These are phyloP conservation scores for Tetrax tetrax DNA, from an alignment of 2,113 vertebrate species.

Conservation along the genomic window DNA sequence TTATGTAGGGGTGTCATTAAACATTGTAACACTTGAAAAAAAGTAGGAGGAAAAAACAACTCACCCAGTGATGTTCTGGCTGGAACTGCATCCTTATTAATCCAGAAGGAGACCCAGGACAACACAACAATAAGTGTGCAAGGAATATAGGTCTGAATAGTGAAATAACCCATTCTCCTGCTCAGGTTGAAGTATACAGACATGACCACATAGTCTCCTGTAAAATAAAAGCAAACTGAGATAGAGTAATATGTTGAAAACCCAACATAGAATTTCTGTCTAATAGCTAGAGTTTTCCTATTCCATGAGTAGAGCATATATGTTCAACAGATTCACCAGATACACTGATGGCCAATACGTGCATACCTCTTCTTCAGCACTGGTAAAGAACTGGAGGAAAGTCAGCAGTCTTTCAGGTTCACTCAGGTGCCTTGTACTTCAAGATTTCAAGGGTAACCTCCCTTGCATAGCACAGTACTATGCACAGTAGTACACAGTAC, in stretches of 20 bases:
- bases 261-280: background rate
- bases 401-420: background rate
- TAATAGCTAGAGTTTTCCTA: background rate
- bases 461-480: background rate
- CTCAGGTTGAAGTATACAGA: constrained; percentile 97
- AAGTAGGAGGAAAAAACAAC: background rate
- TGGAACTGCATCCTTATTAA: constrained; percentile 98
- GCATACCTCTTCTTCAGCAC: background rate
- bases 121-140: constrained; percentile 98
- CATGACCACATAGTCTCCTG: constrained; percentile 98
- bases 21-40: background rate
- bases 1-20: background rate
- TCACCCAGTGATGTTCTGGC: constrained; percentile 96
- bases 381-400: background rate
- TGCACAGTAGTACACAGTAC: too few species aligned
- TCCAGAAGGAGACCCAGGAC: constrained; percentile 99
- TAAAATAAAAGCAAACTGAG: constrained; percentile 31
- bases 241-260: background rate
- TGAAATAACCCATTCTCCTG: constrained; percentile 99
- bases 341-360: background rate
- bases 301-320: background rate
- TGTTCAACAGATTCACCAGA: background rate
- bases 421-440: background rate
- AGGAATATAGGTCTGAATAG: constrained; percentile 98
- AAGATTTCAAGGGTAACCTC: background rate